Evolutionary conservation across 2,888 invertebrate species (phyloP).

Genomic region (Drosophila ezoana): DNA sequence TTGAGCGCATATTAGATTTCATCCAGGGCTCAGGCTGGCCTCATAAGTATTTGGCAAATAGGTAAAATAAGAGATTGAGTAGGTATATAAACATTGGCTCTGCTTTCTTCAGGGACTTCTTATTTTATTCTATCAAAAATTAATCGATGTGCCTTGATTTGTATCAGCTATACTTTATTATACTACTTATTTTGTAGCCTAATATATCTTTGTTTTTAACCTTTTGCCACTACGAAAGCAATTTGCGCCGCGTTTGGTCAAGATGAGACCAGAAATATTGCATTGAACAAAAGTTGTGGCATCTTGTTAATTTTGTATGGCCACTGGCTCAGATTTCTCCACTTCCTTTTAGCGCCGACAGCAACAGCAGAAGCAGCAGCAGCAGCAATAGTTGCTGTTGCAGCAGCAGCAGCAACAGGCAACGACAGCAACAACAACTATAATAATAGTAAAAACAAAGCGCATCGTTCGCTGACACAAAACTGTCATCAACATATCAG

Average conservation of each 20-base stretch:
- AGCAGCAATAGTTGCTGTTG: background rate
- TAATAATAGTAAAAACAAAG: constrained; percentile 33
- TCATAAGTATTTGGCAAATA: no score
- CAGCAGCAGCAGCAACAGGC: constrained; percentile 7
- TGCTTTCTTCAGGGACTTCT: no score
- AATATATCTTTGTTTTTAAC: background rate
- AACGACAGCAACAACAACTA: constrained; percentile 13
- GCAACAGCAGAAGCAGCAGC: constrained; percentile 9
- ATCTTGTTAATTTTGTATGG: constrained; percentile 28
- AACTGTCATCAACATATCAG: constrained; percentile 73
- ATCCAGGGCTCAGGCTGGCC: no score
- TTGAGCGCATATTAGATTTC: no score
- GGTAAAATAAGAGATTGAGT: no score
- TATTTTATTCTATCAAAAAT: no score
- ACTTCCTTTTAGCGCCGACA: constrained; percentile 61
- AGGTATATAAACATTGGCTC: no score
- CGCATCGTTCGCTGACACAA: constrained; percentile 59
- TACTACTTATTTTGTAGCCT: background rate
- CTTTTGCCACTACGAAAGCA: background rate
- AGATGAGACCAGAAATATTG: constrained; percentile 27
- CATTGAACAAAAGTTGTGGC: constrained; percentile 19
- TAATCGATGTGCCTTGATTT: no score
- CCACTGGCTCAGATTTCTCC: constrained; percentile 63
- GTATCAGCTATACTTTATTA: no score
- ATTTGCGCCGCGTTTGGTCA: background rate